phyloP scores from a whole-genome alignment of 2,113 vertebrate genomes.

The Salvelinus fontinalis region DNA sequence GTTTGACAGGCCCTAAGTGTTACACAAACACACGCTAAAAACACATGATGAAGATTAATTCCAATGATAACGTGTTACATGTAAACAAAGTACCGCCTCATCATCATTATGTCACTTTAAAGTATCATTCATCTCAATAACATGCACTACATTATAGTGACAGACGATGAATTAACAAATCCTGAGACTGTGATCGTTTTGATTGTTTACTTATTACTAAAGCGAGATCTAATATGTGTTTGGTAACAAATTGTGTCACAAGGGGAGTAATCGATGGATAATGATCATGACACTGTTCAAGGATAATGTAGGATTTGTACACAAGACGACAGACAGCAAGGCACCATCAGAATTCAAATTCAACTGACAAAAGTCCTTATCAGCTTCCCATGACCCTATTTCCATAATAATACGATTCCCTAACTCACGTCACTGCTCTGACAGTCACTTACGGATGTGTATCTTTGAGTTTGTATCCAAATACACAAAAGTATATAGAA shows the following conservation, averaged over 20 bases:
- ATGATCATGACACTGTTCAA: background rate
- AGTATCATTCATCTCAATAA: conserved; percentile 13
- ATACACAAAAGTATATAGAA: conserved; percentile 4
- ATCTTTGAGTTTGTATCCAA: background rate
- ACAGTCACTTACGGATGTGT: background rate
- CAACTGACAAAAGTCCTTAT: background rate
- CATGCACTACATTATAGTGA: background rate
- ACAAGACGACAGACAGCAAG: background rate
- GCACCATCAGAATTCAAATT: background rate
- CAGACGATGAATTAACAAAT: background rate
- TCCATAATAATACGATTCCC: background rate
- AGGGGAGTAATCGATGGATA: background rate
- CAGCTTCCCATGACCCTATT: background rate
- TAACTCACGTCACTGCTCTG: background rate
- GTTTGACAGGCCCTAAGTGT: no score
- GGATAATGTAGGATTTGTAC: background rate
- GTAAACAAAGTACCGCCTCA: conserved; percentile 17
- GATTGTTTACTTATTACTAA: conserved; percentile 1
- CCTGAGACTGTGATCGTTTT: background rate
- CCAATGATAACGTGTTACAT: conserved; percentile 10
- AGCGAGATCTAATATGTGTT: background rate
- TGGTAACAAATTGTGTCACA: background rate
- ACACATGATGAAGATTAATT: conserved; percentile 6
- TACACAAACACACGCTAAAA: conserved; percentile 10
- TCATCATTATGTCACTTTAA: background rate